Evolutionary conservation across 2,888 invertebrate species (phyloP).

Genomic region (Emesis russula): DNA sequence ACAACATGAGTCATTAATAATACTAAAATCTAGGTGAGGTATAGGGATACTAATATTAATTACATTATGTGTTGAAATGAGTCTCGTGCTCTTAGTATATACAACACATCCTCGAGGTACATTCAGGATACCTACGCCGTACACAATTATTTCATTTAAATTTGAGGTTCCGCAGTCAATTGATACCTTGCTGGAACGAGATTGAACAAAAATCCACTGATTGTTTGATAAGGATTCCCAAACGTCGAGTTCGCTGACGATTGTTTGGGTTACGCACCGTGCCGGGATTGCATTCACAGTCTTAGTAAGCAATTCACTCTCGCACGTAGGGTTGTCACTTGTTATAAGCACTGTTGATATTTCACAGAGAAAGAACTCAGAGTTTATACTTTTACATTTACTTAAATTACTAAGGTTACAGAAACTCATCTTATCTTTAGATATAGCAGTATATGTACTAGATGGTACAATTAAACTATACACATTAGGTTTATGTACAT

Average conservation of each 20-base stretch:
- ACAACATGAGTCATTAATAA: slow-evolving; percentile 8
- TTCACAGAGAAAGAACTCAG: slow-evolving; percentile 21
- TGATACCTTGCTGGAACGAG: not conserved
- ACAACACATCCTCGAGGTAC: slow-evolving; percentile 1
- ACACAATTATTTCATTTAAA: not conserved
- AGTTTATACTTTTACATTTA: slow-evolving; percentile 17
- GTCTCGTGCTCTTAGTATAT: not conserved
- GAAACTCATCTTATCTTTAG: slow-evolving; percentile 72
- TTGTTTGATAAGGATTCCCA: slow-evolving; percentile 1
- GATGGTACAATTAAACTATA: slow-evolving; percentile 67
- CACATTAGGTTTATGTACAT: slow-evolving; percentile 46
- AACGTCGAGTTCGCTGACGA: not conserved
- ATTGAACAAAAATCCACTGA: slow-evolving; percentile 19
- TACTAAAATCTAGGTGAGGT: not conserved
- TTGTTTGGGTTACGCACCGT: slow-evolving; percentile 35
- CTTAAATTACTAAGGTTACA: slow-evolving; percentile 50
- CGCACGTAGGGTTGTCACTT: slow-evolving; percentile 27
- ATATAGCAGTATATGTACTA: slow-evolving; percentile 61
- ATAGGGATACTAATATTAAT: not conserved
- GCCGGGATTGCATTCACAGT: slow-evolving; percentile 29
- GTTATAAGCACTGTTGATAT: slow-evolving; percentile 1
- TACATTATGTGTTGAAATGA: not conserved
- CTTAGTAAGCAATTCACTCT: slow-evolving; percentile 69
- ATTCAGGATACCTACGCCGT: slow-evolving; percentile 10
- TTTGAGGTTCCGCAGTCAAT: slow-evolving; percentile 1